Conservation (phyloP, 2,888 invertebrate genomes). For the Leucoma salicis region DNA sequence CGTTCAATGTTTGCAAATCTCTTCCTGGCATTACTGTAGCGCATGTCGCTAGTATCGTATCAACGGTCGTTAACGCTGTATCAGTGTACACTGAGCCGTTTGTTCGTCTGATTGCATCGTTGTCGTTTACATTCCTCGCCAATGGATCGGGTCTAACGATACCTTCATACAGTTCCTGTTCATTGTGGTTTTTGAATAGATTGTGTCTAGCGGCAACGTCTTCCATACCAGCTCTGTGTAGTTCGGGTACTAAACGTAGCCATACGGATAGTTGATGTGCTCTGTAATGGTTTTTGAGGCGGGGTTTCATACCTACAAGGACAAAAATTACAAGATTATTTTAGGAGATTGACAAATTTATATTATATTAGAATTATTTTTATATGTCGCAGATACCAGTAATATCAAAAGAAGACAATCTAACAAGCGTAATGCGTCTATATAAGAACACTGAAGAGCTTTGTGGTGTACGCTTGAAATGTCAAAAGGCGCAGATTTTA, state of each 20-base stretch:
- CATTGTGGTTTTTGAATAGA: conserved; percentile 93
- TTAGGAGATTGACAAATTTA: too few relatives aligned
- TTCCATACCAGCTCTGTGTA: conserved; percentile 94
- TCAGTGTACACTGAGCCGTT: conserved; percentile 78
- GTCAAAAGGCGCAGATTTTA: not conserved
- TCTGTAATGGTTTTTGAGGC: conserved; percentile 95
- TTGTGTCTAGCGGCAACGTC: conserved; percentile 94
- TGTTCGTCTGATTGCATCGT: conserved; percentile 82
- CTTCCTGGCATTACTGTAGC: conserved; percentile 83
- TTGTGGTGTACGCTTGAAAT: not conserved
- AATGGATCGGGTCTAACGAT: conserved; percentile 93
- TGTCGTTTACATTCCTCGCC: conserved; percentile 83
- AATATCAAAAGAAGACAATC: not conserved
- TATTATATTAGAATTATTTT: too few relatives aligned
- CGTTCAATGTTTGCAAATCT: conserved; percentile 74
- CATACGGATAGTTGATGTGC: conserved; percentile 97
- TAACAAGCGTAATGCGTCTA: not conserved
- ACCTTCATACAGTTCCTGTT: conserved; percentile 94
- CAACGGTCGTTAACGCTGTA: conserved; percentile 85
- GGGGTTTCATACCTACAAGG: conserved; percentile 92
- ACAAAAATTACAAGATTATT: conserved; percentile 32
- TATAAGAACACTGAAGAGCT: not conserved
- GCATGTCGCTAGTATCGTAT: conserved; percentile 87
- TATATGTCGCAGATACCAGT: too few relatives aligned
- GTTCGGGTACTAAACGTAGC: conserved; percentile 95